Conservation (phyloP, 53 echinoderm and acorn worm genomes). For the Luidia sarsii region DNA sequence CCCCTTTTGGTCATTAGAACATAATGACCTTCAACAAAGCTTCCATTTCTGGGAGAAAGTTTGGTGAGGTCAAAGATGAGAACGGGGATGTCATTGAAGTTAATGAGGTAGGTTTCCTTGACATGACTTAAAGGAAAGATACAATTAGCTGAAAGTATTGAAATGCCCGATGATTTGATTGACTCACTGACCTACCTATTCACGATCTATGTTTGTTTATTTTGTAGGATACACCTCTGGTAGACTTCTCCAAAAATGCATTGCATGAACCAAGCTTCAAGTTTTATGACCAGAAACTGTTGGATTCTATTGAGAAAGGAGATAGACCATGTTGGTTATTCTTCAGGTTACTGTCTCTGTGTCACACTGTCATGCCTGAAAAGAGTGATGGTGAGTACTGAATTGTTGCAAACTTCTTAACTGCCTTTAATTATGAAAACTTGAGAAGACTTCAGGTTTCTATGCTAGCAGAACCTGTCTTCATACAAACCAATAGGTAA, state of each 20-base stretch:
- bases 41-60: constrained; percentile 88
- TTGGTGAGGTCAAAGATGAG: constrained; percentile 88
- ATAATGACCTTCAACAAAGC: constrained; percentile 98
- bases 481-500: too few species aligned
- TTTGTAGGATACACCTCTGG: constrained; percentile 76
- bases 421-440: too few species aligned
- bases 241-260: constrained; percentile 87
- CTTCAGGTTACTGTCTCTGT: constrained; percentile 87
- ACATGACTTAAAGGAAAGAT: neutral
- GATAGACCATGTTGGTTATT: constrained; percentile 81
- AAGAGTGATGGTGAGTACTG: constrained; percentile 66
- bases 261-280: constrained; percentile 77
- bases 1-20: too few species aligned
- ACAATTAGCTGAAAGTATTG: too few species aligned
- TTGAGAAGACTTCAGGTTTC: too few species aligned
- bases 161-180: too few species aligned
- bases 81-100: constrained; percentile 80
- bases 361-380: constrained; percentile 92
- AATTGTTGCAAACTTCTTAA: neutral
- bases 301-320: constrained; percentile 72
- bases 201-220: too few species aligned
- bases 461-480: too few species aligned
- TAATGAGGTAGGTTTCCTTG: constrained; percentile 66
- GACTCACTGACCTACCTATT: too few species aligned
- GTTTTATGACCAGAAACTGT: constrained; percentile 76